These are phyloP conservation scores for Ypsolopha scabrella DNA, from an alignment of 2,888 invertebrate genomes.

Conservation along the genomic window DNA sequence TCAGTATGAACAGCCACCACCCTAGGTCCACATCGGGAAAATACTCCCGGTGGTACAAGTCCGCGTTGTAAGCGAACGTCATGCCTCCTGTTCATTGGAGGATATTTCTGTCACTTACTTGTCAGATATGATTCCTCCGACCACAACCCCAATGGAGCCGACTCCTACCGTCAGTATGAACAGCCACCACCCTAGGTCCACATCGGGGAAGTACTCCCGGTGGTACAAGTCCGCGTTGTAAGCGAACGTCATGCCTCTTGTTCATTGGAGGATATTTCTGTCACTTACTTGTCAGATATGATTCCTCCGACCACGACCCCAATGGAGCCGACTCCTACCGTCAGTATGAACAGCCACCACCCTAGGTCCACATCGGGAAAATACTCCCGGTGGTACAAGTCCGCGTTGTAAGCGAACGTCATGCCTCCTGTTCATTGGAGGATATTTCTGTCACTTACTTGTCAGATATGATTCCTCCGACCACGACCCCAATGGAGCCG, in stretches of 20 bases:
- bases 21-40: conserved; percentile 91
- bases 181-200: conserved; percentile 91
- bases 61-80: conserved; percentile 93
- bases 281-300: conserved; percentile 79
- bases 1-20: conserved; percentile 91
- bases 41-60: conserved; percentile 88
- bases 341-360: conserved; percentile 91
- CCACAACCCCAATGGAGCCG: conserved; percentile 82
- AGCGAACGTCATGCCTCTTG: conserved; percentile 89
- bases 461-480: conserved; percentile 81
- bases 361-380: conserved; percentile 91
- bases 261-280: neutral
- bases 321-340: conserved; percentile 85
- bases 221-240: conserved; percentile 93
- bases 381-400: conserved; percentile 88
- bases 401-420: conserved; percentile 93
- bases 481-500: conserved; percentile 82
- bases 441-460: conserved; percentile 58
- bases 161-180: conserved; percentile 90
- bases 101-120: conserved; percentile 58
- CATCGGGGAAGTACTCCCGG: conserved; percentile 88
- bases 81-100: conserved; percentile 34
- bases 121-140: conserved; percentile 81
- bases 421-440: conserved; percentile 34
- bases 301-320: conserved; percentile 80